phyloP scores from a whole-genome alignment of 1,140 invertebrate species.

The Macrosteles quadrilineatus region DNA sequence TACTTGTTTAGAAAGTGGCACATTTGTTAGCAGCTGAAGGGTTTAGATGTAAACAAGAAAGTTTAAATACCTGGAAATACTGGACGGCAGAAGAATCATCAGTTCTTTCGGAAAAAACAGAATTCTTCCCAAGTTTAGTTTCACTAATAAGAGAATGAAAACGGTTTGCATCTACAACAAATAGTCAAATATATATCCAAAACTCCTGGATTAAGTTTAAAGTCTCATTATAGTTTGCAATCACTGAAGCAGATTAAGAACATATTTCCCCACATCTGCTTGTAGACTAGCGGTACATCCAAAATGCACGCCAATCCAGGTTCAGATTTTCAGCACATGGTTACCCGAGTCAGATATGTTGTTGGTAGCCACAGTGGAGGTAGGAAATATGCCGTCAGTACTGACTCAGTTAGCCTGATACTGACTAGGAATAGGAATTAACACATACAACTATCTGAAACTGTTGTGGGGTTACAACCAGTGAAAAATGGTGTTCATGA shows the following conservation, averaged over 20 bases:
- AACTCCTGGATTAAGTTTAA: conserved; percentile 30
- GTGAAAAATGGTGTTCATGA: no score
- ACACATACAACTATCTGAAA: no score
- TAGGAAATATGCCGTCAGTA: no score
- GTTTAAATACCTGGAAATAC: conserved; percentile 79
- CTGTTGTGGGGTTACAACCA: no score
- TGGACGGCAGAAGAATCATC: conserved; percentile 97
- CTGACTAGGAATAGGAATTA: no score
- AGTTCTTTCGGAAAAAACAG: conserved; percentile 93
- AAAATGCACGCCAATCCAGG: background rate
- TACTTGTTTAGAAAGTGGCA: no score
- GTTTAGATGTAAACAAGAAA: no score
- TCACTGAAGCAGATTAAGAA: conserved; percentile 19
- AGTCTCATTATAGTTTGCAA: background rate
- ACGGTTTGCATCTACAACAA: conserved; percentile 64
- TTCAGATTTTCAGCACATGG: conserved; percentile 19
- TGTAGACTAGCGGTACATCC: background rate
- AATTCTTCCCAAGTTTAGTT: conserved; percentile 74
- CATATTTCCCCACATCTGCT: background rate
- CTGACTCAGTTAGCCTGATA: no score
- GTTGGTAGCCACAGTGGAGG: no score
- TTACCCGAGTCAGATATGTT: no score
- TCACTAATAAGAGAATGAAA: conserved; percentile 78
- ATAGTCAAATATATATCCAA: background rate
- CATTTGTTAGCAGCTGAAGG: no score